Evolutionary conservation across 2,888 invertebrate species (phyloP), one percentile per base, ranked within the genome.

Genomic region (Ametastegia equiseti): DNA sequence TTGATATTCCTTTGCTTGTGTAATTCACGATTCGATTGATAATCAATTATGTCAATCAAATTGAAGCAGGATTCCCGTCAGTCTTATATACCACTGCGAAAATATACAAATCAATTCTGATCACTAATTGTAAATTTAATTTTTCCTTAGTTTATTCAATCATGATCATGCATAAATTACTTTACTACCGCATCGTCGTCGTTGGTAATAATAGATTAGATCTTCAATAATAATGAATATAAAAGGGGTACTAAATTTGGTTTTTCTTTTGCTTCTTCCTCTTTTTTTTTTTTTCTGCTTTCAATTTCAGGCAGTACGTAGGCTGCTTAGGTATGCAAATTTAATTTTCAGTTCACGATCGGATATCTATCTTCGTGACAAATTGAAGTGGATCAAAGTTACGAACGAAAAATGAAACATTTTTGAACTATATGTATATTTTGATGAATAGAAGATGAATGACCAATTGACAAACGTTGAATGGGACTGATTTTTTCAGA

Each of bases 401-500:
- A n/a, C n/a, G n/a, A n/a, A n/a, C n/a, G n/a, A 45, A 69, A 69
- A 69, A 45, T 42, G 11, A 36, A 23, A 65, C 6, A 39, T 67
- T 67, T 67, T 67, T 67, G 7, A 47, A 71, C 30, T 30, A 47
- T 15, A 13, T 36, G 5, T 36, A 54, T 71, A 36, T 4, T 11
- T 19, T 11, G n/a, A 75, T 75, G 23, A 75, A 54, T 75, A 19
- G 54, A 6, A 19, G 50, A 27, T 7, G 19, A 54, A 75, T 33
- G 54, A 36, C 36, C 19, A 36, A 54, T 50, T 50, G 19, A 39
- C 23, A 54, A 75, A 54, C 50, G 50, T 75, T 75, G 36, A 75
- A 50, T 33, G 13, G 54, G 15, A 33, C 15, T 54, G 75, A 36
- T 54, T 50, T 36, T 50, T 33, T 54, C 27, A 50, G 19, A 33